Conservation (phyloP, 2,888 invertebrate genomes). For the Acholoe squamosa region DNA sequence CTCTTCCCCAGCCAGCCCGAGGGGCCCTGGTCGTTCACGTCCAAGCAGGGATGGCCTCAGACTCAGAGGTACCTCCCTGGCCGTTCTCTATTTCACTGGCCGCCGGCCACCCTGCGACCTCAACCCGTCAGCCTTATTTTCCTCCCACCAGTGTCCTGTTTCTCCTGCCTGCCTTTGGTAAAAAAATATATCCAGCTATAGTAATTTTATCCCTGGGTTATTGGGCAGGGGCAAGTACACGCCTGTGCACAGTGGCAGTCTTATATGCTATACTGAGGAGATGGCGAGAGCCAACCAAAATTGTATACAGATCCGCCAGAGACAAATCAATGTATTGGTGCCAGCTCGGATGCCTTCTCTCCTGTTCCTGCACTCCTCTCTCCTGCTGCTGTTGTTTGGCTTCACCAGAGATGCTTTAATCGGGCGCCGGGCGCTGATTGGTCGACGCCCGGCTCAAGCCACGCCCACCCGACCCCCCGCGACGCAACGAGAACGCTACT, state of each 20-base stretch:
- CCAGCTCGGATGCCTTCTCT: background rate
- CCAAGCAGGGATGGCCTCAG: too few species aligned
- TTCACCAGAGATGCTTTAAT: constrained; percentile 1
- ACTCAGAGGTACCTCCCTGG: background rate
- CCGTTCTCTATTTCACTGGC: background rate
- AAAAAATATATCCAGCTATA: background rate
- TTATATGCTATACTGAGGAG: too few species aligned
- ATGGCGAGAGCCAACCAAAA: too few species aligned
- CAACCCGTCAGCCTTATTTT: background rate
- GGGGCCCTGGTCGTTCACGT: background rate
- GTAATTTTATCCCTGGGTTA: background rate
- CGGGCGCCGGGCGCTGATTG: constrained; percentile 10
- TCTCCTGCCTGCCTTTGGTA: background rate
- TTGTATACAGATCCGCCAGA: too few species aligned
- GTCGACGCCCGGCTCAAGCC: background rate
- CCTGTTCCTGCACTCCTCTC: background rate
- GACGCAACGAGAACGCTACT: background rate
- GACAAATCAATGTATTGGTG: background rate
- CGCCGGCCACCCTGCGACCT: constrained; percentile 1
- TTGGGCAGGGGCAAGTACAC: background rate
- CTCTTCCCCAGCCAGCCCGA: background rate
- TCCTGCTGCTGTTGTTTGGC: constrained; percentile 23
- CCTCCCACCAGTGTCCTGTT: background rate
- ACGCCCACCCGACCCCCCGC: constrained; percentile 23
- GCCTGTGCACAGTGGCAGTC: too few species aligned